These are phyloP conservation scores for Hippocampus comes DNA, from an alignment of 2,113 vertebrate genomes.

Conservation along the genomic window DNA sequence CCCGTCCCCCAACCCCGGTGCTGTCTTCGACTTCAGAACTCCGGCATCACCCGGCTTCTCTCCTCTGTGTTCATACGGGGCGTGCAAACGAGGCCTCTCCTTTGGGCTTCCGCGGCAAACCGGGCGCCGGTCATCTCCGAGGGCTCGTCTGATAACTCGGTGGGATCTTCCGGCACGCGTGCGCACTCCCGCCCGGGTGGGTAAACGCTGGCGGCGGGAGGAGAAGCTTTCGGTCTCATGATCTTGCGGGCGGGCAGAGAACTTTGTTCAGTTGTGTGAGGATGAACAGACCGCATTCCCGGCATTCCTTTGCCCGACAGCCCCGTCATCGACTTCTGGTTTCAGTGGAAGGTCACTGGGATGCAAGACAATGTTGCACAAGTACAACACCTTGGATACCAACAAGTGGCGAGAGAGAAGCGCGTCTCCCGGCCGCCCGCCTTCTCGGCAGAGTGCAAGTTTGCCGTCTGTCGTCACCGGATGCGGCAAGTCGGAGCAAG, in stretches of 20 bases:
- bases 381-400: no score
- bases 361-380: no score
- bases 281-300: constrained; percentile 54
- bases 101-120: constrained; percentile 21
- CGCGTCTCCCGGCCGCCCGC: no score
- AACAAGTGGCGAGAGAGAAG: no score
- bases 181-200: constrained; percentile 23
- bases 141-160: constrained; percentile 50
- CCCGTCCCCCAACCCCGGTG: constrained; percentile 17
- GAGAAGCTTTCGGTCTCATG: constrained; percentile 52
- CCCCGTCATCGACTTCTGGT: constrained; percentile 22
- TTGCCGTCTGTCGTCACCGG: not conserved
- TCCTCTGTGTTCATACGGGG: constrained; percentile 27
- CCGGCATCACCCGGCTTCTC: constrained; percentile 9
- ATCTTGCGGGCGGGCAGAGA: constrained; percentile 56
- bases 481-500: not conserved
- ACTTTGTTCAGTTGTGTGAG: constrained; percentile 58
- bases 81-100: no score
- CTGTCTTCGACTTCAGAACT: constrained; percentile 19
- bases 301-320: constrained; percentile 21
- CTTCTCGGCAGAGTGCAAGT: not conserved
- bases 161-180: constrained; percentile 36
- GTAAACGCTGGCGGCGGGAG: constrained; percentile 47
- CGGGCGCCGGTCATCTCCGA: constrained; percentile 37
- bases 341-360: not conserved